These are phyloP conservation scores for Lagopus muta DNA, from an alignment of 2,113 vertebrate genomes.

Conservation along the genomic window DNA sequence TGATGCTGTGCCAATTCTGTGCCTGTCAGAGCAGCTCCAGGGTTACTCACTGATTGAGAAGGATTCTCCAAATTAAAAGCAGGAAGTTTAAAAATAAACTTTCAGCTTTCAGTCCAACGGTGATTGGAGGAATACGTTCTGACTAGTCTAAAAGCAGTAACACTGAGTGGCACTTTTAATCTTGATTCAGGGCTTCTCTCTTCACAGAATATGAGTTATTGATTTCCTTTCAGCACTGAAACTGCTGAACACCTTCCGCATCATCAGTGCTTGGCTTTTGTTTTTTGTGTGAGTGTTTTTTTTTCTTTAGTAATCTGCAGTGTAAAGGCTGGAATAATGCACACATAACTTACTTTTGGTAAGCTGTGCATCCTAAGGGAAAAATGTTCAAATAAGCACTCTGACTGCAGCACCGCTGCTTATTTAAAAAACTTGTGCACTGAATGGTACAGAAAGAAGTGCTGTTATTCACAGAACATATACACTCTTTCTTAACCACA, in stretches of 20 bases:
- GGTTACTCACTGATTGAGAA: background rate
- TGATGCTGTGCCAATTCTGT: background rate
- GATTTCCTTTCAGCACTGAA: background rate
- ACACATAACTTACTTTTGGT: fast-evolving
- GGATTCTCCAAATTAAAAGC: background rate
- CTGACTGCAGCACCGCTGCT: fast-evolving
- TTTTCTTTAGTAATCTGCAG: background rate
- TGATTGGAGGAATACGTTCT: background rate
- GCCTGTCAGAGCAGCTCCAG: background rate
- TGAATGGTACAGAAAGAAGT: background rate
- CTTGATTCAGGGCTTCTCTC: background rate
- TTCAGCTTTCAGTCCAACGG: background rate
- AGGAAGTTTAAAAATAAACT: background rate
- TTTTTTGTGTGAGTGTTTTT: background rate
- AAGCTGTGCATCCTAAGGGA: background rate
- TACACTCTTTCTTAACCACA: background rate
- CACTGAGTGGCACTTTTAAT: background rate
- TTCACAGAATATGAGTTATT: background rate
- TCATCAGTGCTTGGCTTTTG: background rate
- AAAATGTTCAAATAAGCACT: background rate
- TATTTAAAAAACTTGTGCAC: fast-evolving
- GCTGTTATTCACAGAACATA: background rate
- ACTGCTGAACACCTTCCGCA: background rate
- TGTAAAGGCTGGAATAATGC: background rate
- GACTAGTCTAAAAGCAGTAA: background rate